Base-by-base conservation (phyloP, 2,888 invertebrate species). In the Pharmacophagus antenor region DNA sequence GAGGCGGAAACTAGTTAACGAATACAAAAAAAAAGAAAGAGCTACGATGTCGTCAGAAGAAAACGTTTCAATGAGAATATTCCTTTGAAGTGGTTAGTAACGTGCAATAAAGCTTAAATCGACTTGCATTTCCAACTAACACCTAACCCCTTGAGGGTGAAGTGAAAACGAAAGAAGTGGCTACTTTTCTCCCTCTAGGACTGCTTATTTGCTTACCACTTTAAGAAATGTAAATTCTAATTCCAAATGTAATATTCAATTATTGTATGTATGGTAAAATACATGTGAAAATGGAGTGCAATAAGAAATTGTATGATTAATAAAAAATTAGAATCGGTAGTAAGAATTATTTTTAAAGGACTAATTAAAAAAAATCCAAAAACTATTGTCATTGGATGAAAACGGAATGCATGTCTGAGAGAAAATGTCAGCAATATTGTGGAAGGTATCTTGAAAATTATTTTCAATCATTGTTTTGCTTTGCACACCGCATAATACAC, bases 71-170 rank as follows among this genome's bases (percentile, higher is more conserved):
- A 50, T 17, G 20, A 8, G 42, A 54, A 60, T 55, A 60, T 60
- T 60, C 46, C 31, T 51, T 46, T 60, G 55, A 55, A 55, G 55
- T 55, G 41, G 59, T 54, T 54, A 50, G 54, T 49, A 31, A 60
- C 49, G 50, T 46, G 55, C 50, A 56, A 60, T 60, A 60, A 60
- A 56, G 25, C 51, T 51, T 20, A 55, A 53, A 51, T 51, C 41
- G 51, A 60, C 60, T 56, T 50, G 55, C 46, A 60, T 51, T 60
- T 51, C 53, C 27, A 54, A 22, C 55, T 59, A 49, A 31, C 60
- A 60, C 55, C 51, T 60, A 23, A 25, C 27, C n/a, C 18, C 18
- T 48, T 5, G 31, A 47, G 22, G 46, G 37, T 51, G 25, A 49
- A 48, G 53, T 59, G 54, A 22, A 44, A 59, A 55, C 18, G 51